A percentile compares a stretch with the other conserved stretches of the same genome.
Conservation (phyloP, 2,888 invertebrate species). For the Troides oblongomaculatus region DNA sequence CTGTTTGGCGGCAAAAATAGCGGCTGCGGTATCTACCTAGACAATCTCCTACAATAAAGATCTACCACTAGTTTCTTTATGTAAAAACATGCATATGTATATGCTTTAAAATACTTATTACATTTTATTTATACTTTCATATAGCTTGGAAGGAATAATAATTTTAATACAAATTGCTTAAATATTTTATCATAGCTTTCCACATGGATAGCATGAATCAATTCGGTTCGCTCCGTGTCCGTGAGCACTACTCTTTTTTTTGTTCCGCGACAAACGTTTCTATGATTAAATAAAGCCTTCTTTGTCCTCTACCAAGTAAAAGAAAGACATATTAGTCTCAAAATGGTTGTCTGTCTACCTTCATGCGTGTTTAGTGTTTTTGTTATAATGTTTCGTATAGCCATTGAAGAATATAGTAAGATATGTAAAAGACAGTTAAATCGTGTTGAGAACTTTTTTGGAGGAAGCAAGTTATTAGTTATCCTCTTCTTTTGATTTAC, state of each 20-base stretch:
- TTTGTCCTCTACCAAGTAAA: slow-evolving; percentile 22
- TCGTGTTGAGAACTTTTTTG: too few species aligned
- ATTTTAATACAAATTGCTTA: slow-evolving; percentile 31
- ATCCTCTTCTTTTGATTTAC: too few species aligned
- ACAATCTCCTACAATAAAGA: too few species aligned
- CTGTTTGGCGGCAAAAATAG: too few species aligned
- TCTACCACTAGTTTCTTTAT: too few species aligned
- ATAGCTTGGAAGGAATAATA: background rate
- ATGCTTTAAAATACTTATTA: too few species aligned
- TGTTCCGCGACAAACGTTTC: slow-evolving; percentile 22
- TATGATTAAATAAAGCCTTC: slow-evolving; percentile 17
- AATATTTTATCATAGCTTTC: slow-evolving; percentile 44
- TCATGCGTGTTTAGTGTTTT: background rate
- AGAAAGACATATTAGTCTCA: slow-evolving; percentile 23
- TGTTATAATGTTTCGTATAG: slow-evolving; percentile 4
- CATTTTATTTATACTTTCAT: background rate
- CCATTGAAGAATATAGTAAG: background rate
- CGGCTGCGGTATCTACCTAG: too few species aligned
- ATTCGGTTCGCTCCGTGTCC: slow-evolving; percentile 33
- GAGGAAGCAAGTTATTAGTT: too few species aligned
- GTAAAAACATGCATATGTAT: too few species aligned
- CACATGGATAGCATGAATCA: slow-evolving; percentile 42
- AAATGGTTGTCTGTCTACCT: slow-evolving; percentile 4
- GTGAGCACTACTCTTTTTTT: slow-evolving; percentile 29
- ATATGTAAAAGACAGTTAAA: background rate